Evolutionary conservation across 2,888 invertebrate species (phyloP), one percentile per base, ranked within the genome.

Genomic region (Himalopsyche anomala): DNA sequence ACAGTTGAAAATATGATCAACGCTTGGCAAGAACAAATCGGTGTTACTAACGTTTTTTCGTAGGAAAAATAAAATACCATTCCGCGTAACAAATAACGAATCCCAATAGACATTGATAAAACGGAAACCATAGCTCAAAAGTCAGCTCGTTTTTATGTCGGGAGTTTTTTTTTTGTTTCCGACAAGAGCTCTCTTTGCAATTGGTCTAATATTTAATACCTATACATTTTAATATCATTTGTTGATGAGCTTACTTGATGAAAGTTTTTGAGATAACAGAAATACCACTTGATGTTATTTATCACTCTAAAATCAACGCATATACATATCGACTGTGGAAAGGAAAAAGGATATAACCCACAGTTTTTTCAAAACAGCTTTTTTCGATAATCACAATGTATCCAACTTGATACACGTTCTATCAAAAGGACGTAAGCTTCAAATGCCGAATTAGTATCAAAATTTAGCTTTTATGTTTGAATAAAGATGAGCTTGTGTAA

Each of bases 11-110:
- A 36, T 74, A 74, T 74, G 74, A 74, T 74, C 38, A 74, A 36
- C 74, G 74, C 74, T 74, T 74, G 74, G 74, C 74, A 74, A 74
- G 74, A 74, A 74, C 74, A 74, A 74, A 74, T 74, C 74, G 74
- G 74, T 74, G 74, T 38, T 74, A 74, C 74, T 74, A 36, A 74
- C 74, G 74, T 74, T 74, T 74, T 74, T 74, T 74, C 36, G 74
- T 74, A 38, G 74, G 74, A 74, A 74, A 45, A 74, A 74, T 74
- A 74, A 74, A 74, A 74, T 74, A 74, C 38, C 38, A 74, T 74
- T 74, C 36, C 74, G 74, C 74, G 74, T 28, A 74, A 74, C 74
- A 36, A 74, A 74, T 74, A 74, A 74, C 74, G 74, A 74, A 74
- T 74, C 74, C 74, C 74, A 74, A 74, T 74, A 36, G 74, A 36